Evolutionary conservation across 2,888 invertebrate genomes (phyloP), one percentile per base, ranked within the genome.

Genomic region (Zygothrica quintamaculata): DNA sequence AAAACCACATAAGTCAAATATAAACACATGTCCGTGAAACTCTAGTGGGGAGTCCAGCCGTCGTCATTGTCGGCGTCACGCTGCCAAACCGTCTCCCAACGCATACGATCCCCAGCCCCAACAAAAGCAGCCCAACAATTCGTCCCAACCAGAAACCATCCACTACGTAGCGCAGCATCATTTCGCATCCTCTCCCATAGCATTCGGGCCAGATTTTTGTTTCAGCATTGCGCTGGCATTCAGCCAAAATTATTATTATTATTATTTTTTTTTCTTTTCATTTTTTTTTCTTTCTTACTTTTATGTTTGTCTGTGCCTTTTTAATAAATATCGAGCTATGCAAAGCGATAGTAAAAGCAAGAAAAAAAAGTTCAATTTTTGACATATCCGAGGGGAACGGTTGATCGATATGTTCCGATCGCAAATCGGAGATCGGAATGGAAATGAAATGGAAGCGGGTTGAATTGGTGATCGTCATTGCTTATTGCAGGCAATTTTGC

Each of bases 221-320:
- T 65, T 68, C 61, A 62, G 62, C 53, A 62, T 64, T 70, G 47
- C 59, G 42, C 58, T 86, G 87, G 87, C 81, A 80, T 55, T 66
- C 58, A 73, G 81, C 81, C 87, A 86, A 75, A 80, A 84, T 77
- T 86, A 86, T 81, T 86, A 86, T 81, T 40, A n/a, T n/a, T n/a
- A n/a, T n/a, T n/a, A n/a, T n/a, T 16, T 39, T 1, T 39, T 39
- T 15, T 39, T 26, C 26, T 26, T 26, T 4, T 26, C 8, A 8
- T 26, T 26, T 34, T 34, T 12, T 34, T 34, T 34, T 34, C 6
- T 71, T 71, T 50, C 84, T 84, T 82, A 86, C 72, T 86, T 81
- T 81, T 84, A 86, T 84, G 84, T 80, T 86, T 80, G 86, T 86
- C 86, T 85, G 79, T 69, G 86, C 84, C 73, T 76, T 86, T 82